Evolutionary conservation across 2,888 invertebrate genomes (phyloP).

Genomic region (Drosophila nigritarsus): DNA sequence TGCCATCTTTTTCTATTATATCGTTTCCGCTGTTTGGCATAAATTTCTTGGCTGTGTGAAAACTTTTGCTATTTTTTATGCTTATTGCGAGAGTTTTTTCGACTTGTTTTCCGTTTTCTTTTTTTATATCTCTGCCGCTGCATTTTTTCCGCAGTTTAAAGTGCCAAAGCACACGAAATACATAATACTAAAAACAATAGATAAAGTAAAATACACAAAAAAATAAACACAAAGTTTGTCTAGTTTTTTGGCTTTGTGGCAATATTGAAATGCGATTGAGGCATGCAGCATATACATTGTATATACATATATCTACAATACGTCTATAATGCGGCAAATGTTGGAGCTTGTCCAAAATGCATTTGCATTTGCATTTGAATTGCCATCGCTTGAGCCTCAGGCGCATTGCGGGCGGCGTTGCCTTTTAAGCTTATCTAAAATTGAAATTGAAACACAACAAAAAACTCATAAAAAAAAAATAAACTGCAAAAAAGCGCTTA

Average conservation of each 20-base stretch:
- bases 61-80: slow-evolving; percentile 59
- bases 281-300: slow-evolving; percentile 27
- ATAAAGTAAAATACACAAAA: slow-evolving; percentile 23
- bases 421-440: slow-evolving; percentile 68
- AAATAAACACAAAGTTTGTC: slow-evolving; percentile 38
- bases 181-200: slow-evolving; percentile 54
- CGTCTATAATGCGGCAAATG: slow-evolving; percentile 72
- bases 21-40: slow-evolving; percentile 75
- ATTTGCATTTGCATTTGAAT: slow-evolving; percentile 57
- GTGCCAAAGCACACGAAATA: slow-evolving; percentile 72
- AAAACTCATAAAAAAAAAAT: neutral
- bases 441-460: slow-evolving; percentile 46
- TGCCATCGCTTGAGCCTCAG: slow-evolving; percentile 46
- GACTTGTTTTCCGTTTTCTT: slow-evolving; percentile 17
- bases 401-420: slow-evolving; percentile 74
- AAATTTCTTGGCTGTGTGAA: slow-evolving; percentile 56
- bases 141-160: slow-evolving; percentile 58
- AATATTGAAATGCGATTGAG: slow-evolving; percentile 61
- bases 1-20: slow-evolving; percentile 77
- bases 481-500: too few species aligned
- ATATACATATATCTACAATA: slow-evolving; percentile 12
- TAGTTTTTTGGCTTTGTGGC: slow-evolving; percentile 54
- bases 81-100: slow-evolving; percentile 42
- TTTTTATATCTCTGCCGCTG: slow-evolving; percentile 20
- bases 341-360: slow-evolving; percentile 71